phyloP scores from a whole-genome alignment of 2,888 invertebrate species.

The Dicranocentrus wangi region DNA sequence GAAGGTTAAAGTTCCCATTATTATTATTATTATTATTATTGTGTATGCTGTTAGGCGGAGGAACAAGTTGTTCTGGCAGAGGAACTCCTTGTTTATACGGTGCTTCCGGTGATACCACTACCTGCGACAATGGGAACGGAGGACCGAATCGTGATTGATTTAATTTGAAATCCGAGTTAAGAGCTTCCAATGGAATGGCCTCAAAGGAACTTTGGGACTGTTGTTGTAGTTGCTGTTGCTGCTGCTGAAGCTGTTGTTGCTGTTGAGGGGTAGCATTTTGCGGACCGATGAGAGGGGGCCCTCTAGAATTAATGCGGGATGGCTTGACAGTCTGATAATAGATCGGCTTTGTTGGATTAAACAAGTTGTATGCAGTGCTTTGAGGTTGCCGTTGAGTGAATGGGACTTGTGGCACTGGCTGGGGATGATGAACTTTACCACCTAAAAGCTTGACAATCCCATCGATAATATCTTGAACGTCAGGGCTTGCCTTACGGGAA shows the following conservation, averaged over 20 bases:
- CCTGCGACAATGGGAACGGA: constrained; percentile 68
- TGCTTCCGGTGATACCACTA: constrained; percentile 74
- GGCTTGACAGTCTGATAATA: constrained; percentile 68
- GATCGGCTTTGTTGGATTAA: constrained; percentile 70
- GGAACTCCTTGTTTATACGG: constrained; percentile 83
- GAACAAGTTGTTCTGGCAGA: constrained; percentile 83
- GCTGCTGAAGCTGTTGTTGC: constrained; percentile 35
- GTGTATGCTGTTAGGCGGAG: constrained; percentile 35
- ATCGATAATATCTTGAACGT: constrained; percentile 89
- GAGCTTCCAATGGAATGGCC: constrained; percentile 73
- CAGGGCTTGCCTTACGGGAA: constrained; percentile 76
- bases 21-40: constrained; percentile 26
- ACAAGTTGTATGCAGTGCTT: constrained; percentile 69
- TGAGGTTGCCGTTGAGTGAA: constrained; percentile 50
- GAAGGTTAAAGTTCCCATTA: constrained; percentile 58
- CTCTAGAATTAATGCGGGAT: constrained; percentile 87
- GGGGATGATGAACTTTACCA: constrained; percentile 82
- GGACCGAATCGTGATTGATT: constrained; percentile 69
- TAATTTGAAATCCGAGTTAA: constrained; percentile 68
- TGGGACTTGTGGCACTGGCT: constrained; percentile 40
- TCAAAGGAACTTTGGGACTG: constrained; percentile 71
- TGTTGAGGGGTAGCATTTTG: constrained; percentile 22
- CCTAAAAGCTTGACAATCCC: constrained; percentile 91
- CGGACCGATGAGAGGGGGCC: constrained; percentile 81
- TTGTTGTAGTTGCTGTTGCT: constrained; percentile 36